A percentile compares a stretch with the other conserved stretches of the same genome.
Evolutionary conservation across 2,113 vertebrate species (phyloP).

Genomic region (Colossoma macropomum): DNA sequence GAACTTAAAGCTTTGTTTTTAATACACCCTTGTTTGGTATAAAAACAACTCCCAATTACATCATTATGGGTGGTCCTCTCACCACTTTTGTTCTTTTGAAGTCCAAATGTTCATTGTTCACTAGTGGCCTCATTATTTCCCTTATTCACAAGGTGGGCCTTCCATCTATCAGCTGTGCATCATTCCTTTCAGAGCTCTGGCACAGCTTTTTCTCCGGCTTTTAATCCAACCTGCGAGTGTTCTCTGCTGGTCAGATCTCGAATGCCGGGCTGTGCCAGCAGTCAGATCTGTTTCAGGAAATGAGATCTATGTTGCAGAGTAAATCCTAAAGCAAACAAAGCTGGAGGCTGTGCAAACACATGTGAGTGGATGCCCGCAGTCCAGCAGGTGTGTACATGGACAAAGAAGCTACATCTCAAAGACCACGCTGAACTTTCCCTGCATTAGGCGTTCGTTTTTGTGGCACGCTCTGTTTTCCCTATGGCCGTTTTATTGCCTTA

Average conservation of each 20-base stretch:
- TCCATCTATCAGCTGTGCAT: neutral
- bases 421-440: neutral
- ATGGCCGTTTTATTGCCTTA: constrained; percentile 23
- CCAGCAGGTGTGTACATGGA: constrained; percentile 47
- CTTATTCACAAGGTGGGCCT: neutral
- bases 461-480: neutral
- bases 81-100: neutral
- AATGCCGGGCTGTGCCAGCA: constrained; percentile 33
- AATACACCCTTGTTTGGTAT: neutral
- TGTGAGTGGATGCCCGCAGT: constrained; percentile 1
- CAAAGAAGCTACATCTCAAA: neutral
- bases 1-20: too few relatives aligned
- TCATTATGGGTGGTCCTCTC: neutral
- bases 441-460: neutral
- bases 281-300: constrained; percentile 43
- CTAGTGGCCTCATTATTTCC: neutral
- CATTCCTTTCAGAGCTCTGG: neutral
- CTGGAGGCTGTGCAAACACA: constrained; percentile 30
- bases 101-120: neutral
- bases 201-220: neutral
- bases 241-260: constrained; percentile 1
- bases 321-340: constrained; percentile 43
- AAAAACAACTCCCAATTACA: neutral
- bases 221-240: constrained; percentile 3
- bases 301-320: constrained; percentile 26